phyloP scores from a whole-genome alignment of 2,888 invertebrate genomes.

The Orthosia gracilis region DNA sequence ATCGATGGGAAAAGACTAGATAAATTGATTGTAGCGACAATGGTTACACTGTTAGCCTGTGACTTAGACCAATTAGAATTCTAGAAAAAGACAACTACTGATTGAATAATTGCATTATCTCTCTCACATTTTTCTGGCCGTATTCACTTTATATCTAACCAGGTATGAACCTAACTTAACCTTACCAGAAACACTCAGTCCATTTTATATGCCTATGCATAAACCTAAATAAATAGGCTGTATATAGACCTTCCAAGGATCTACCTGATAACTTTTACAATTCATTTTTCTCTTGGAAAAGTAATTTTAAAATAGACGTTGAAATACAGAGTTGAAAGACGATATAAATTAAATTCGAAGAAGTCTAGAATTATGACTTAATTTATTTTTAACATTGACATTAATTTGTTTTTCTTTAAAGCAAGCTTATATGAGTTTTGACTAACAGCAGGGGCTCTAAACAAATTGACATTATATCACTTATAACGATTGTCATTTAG shows the following conservation, averaged over 20 bases:
- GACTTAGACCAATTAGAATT: neutral
- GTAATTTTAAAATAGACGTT: slow-evolving; percentile 3
- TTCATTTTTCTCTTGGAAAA: neutral
- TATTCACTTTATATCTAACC: neutral
- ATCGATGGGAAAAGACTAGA: no score
- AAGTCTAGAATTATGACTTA: neutral
- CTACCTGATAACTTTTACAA: neutral
- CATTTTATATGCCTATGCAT: neutral
- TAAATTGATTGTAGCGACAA: no score
- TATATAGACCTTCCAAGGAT: slow-evolving; percentile 15
- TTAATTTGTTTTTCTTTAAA: neutral
- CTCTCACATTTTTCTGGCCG: neutral
- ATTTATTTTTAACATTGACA: no score
- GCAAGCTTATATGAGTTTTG: no score
- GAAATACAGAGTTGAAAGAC: neutral
- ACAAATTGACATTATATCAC: no score
- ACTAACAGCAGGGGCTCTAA: no score
- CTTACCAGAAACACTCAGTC: neutral
- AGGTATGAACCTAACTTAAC: no score
- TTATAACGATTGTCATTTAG: no score
- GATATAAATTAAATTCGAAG: neutral
- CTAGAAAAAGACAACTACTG: neutral
- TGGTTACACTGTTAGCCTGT: no score
- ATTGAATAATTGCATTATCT: neutral
- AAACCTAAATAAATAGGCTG: slow-evolving; percentile 30